Base-by-base conservation (phyloP, 2,113 vertebrate species). In the Brachyhypopomus occidentalis region DNA sequence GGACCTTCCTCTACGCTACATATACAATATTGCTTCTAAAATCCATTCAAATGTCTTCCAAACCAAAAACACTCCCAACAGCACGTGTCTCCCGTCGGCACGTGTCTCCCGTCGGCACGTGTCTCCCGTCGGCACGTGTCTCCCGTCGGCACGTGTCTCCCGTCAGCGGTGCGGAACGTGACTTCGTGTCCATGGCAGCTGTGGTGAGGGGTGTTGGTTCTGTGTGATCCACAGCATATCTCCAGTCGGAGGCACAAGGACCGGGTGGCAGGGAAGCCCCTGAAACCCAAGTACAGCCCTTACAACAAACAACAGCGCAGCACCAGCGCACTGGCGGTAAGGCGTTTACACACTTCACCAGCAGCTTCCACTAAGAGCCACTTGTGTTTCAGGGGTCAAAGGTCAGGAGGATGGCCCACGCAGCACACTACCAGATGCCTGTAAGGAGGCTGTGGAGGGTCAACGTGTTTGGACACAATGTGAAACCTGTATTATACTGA, bases 201-300 rank as follows among this genome's bases (percentile, higher is more conserved):
- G 45, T 14, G 8, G 3, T 67, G n/a, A 45, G 45, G 4, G n/a
- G 2, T 56, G n/a, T 41, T 38, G 27, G 2, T 8, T 23, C 1
- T 71, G 63, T 22, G 41, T 27, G 85, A 86, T 83, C 90, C 94
- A 78, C 94, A 99, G 98, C 98, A 99, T 90, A 98, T 99, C 92
- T 97, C 98, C 92, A 99, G 98, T 91, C 94, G 97, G 92, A 96
- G 97, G 90, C 98, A 99, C 89, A 99, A 98, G 91, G 98, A 99
- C 93, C 92, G 94, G 88, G 96, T 98, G 86, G 97, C 97, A 85
- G 98, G 98, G 80, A 98, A 98, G 88, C 97, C 98, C 71, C 90
- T 94, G 91, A 99, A 99, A 90, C 96, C 97, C 78, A 99, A 98
- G 91, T 98, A 97, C 86, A 98, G 96, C 82, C 97, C 96, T 19